Evolutionary conservation across 2,113 vertebrate species (phyloP).

Genomic region (Eupsittula cactorum): DNA sequence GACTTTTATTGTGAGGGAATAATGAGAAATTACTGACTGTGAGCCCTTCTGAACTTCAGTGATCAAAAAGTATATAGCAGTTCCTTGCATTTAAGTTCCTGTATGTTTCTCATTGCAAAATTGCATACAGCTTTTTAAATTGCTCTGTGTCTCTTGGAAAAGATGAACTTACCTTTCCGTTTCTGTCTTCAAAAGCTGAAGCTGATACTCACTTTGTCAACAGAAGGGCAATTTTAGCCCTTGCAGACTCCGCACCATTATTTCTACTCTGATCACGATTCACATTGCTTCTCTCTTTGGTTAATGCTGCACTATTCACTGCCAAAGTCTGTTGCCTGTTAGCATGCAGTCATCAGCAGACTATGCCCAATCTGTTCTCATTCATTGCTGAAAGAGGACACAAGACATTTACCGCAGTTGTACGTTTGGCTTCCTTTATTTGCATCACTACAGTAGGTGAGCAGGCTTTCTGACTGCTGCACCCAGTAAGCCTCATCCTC

Average conservation of each 20-base stretch:
- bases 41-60: not conserved
- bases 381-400: not conserved
- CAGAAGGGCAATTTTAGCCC: not conserved
- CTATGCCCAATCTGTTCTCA: not conserved
- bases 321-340: not conserved
- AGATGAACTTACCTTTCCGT: not conserved
- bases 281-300: not conserved
- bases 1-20: not conserved
- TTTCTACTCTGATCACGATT: not conserved
- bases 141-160: conserved; percentile 6
- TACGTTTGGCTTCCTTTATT: not conserved
- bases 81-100: conserved; percentile 31
- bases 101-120: not conserved
- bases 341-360: not conserved
- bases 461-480: not conserved
- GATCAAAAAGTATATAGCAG: not conserved
- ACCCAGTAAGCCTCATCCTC: not conserved
- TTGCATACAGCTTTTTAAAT: not conserved
- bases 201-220: not conserved
- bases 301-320: not conserved
- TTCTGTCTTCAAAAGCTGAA: conserved; percentile 30
- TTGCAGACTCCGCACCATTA: not conserved
- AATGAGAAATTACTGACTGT: not conserved
- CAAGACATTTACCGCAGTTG: not conserved
- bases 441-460: not conserved